These are phyloP conservation scores for Zaprionus capensis DNA, from an alignment of 1,140 invertebrate species.

Conservation along the genomic window DNA sequence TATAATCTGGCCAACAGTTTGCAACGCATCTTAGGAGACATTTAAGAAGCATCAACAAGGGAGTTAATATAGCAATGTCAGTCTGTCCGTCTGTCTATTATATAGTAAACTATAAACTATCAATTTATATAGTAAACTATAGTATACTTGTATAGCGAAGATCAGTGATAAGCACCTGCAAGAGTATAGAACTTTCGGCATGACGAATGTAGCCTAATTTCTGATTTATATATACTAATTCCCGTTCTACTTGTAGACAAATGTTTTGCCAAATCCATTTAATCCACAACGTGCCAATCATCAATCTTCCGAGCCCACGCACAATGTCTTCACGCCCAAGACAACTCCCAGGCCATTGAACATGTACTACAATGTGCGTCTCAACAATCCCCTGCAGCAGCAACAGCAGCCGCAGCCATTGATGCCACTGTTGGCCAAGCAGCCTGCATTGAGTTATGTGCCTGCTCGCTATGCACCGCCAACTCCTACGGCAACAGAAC, in stretches of 20 bases:
- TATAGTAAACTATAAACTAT: too few species aligned
- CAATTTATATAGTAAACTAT: too few species aligned
- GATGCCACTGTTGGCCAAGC: slow-evolving; percentile 28
- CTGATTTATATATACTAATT: not conserved
- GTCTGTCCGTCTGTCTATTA: not conserved
- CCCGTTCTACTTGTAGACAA: slow-evolving; percentile 51
- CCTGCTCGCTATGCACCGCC: slow-evolving; percentile 56
- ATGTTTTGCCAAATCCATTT: slow-evolving; percentile 51
- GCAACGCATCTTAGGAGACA: too few species aligned
- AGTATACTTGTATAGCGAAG: too few species aligned
- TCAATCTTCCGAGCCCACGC: slow-evolving; percentile 36
- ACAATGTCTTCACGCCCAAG: slow-evolving; percentile 59
- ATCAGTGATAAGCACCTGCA: too few species aligned
- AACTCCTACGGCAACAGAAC: not conserved
- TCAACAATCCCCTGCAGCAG: slow-evolving; percentile 56
- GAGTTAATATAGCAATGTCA: too few species aligned
- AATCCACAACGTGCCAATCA: slow-evolving; percentile 65
- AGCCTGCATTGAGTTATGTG: slow-evolving; percentile 35
- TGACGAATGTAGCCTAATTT: too few species aligned
- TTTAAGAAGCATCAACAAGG: too few species aligned
- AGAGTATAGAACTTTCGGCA: too few species aligned
- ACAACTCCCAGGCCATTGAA: slow-evolving; percentile 50
- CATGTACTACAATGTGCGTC: slow-evolving; percentile 68
- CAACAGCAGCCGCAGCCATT: not conserved
- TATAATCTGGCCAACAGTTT: too few species aligned